These are phyloP conservation scores for Iphiclides podalirius DNA, from an alignment of 2,888 invertebrate genomes.

Conservation along the genomic window DNA sequence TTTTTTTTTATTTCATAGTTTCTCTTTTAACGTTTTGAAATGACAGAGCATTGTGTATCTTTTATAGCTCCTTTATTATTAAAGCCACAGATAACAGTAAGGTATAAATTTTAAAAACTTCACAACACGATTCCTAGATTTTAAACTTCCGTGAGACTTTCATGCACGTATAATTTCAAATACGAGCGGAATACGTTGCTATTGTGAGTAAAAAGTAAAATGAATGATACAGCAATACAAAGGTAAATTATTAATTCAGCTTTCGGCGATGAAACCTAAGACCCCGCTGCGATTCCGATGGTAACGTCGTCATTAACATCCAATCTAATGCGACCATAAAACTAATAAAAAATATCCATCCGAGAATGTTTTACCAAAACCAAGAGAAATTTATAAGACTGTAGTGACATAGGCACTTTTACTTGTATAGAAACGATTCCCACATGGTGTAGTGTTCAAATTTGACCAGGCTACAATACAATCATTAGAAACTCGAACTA, in stretches of 20 bases:
- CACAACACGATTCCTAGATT: background rate
- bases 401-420: background rate
- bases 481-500: no score
- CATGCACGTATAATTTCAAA: background rate
- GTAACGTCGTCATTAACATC: slow-evolving; percentile 18
- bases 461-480: no score
- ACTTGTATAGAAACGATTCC: background rate
- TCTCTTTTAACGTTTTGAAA: no score
- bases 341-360: slow-evolving; percentile 16
- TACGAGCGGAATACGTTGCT: background rate
- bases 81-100: no score
- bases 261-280: slow-evolving; percentile 16
- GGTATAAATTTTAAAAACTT: background rate
- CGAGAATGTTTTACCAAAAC: slow-evolving; percentile 2
- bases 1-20: no score
- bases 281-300: slow-evolving; percentile 19
- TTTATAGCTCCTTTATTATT: no score
- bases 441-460: no score
- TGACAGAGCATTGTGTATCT: no score
- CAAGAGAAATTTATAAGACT: slow-evolving; percentile 2
- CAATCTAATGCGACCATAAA: slow-evolving; percentile 16
- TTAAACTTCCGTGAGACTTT: background rate
- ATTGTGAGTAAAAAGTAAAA: slow-evolving; percentile 1
- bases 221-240: slow-evolving; percentile 2
- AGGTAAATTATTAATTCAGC: slow-evolving; percentile 19